A percentile compares a stretch with the other conserved stretches of the same genome.
Conservation (phyloP, 1,140 invertebrate genomes). For the Pseudomyrmex flavicornis region DNA sequence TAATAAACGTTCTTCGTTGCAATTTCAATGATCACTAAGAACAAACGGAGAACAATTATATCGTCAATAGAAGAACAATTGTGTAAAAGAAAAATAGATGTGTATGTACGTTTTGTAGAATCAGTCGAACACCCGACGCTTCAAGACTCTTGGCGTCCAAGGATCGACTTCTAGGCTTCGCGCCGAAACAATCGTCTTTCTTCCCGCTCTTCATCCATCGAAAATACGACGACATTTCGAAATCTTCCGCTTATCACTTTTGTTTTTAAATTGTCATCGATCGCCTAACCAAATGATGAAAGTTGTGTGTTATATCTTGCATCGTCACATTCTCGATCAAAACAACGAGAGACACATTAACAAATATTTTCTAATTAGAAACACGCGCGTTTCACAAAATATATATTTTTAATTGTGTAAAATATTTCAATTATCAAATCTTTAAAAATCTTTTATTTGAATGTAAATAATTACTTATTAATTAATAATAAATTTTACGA, state of each 20-base stretch:
- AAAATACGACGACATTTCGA: conserved; percentile 89
- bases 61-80: neutral
- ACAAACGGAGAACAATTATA: neutral
- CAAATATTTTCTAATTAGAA: conserved; percentile 17
- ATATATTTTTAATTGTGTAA: neutral
- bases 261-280: neutral
- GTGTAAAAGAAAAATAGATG: neutral
- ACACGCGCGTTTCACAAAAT: neutral
- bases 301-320: conserved; percentile 5
- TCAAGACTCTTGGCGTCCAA: conserved; percentile 91
- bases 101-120: conserved; percentile 84
- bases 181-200: conserved; percentile 86
- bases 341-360: neutral
- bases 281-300: conserved; percentile 13
- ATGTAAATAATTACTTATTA: neutral
- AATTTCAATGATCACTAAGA: neutral
- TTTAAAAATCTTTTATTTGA: too few relatives aligned
- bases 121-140: conserved; percentile 88
- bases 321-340: neutral
- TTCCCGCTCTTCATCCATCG: conserved; percentile 90
- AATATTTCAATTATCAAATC: too few relatives aligned
- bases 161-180: conserved; percentile 90
- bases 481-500: conserved; percentile 1
- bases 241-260: conserved; percentile 23
- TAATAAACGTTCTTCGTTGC: too few relatives aligned